Evolutionary conservation across 2,113 vertebrate genomes (phyloP), one percentile per base, ranked within the genome.

Genomic region (Lophura nycthemera): DNA sequence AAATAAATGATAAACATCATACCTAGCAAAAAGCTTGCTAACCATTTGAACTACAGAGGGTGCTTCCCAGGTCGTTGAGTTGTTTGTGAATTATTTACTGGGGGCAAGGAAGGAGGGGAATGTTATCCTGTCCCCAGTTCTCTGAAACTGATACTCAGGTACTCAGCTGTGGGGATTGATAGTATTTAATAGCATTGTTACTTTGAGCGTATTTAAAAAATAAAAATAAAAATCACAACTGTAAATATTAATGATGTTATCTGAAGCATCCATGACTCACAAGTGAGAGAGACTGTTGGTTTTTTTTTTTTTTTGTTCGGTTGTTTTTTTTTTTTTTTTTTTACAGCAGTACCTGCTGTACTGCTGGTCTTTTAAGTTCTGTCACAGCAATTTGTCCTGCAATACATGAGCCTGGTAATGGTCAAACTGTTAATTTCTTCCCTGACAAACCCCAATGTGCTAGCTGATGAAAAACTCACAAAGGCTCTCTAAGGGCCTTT

Each of bases 1-100:
- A 98, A 98, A 98, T 98, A 98, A 98, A 98, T 98, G 89, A 98
- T 98, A 98, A 98, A 98, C 95, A 97, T 70, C 48, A 52, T 88
- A 76, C 77, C 87, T 98, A 89, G 92, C 87, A 91, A 81, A 95
- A 93, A 75, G 22, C 92, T 8, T 13, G 21, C 71, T 91, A 89
- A 94, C 65, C n/a, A 19, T 45, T 91, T 89, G 84, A 92, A 84
- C 77, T 96, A 60, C 92, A 88, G 95, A 91, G 85, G 67, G 77
- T 80, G 75, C 56, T 93, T 97, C 92, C 74, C 94, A 91, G 87
- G 90, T 94, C 96, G 88, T 45, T 96, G 91, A 94, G 95, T 97
- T 95, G 96, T 97, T 97, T 98, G 98, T 98, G 93, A 98, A 98
- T 98, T 97, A 97, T 97, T 97, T 87, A 96, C 91, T 91, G 71